These are phyloP conservation scores for Diplosoma virens DNA, from an alignment of 23 tunicate species.

Conservation along the genomic window DNA sequence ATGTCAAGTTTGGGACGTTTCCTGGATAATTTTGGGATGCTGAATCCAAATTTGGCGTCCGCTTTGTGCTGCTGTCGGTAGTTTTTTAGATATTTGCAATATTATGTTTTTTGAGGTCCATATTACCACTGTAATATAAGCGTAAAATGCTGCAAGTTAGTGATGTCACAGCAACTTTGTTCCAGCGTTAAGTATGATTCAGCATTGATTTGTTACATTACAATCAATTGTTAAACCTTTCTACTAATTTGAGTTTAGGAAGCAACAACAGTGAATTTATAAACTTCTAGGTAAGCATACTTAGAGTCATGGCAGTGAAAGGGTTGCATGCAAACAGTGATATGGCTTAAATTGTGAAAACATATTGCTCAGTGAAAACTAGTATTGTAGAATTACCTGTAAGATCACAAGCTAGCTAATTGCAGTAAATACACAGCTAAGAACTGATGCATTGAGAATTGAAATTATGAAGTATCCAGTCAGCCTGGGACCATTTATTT, in stretches of 20 bases:
- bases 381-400: not conserved
- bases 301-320: slow-evolving; percentile 25
- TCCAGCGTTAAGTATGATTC: not conserved
- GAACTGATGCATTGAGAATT: not conserved
- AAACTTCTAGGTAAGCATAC: slow-evolving; percentile 1
- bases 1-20: not conserved
- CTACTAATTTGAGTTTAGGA: slow-evolving; percentile 1
- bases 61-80: slow-evolving; percentile 13
- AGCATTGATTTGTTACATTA: slow-evolving; percentile 12
- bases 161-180: slow-evolving; percentile 3
- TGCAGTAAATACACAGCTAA: not conserved
- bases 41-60: slow-evolving; percentile 20
- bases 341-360: slow-evolving; percentile 18
- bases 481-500: not conserved
- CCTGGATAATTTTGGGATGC: slow-evolving; percentile 7
- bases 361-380: slow-evolving; percentile 11
- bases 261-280: not conserved
- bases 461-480: slow-evolving; percentile 6
- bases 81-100: slow-evolving; percentile 20
- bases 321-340: slow-evolving; percentile 14
- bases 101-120: slow-evolving; percentile 20
- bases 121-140: not conserved
- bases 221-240: slow-evolving; percentile 13
- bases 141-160: not conserved
- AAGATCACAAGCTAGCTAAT: not conserved